phyloP scores from a whole-genome alignment of 1,140 invertebrate genomes.

The roundworm (Caenorhabditis elegans) region WBcel235 BX284602.5:8753001-8753500 shows the following conservation, averaged over 20 bases:
- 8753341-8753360: conserved; percentile 30
- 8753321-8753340: conserved; percentile 37
- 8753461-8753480: conserved; percentile 64
- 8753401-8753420: neutral
- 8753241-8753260: conserved; percentile 39
- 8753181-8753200: conserved; percentile 48
- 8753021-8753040: conserved; percentile 2
- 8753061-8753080: neutral
- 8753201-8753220: conserved; percentile 60
- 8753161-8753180: conserved; percentile 51
- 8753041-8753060: neutral
- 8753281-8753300: conserved; percentile 47
- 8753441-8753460: conserved; percentile 62
- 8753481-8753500: conserved; percentile 61
- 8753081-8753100: neutral
- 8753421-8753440: conserved; percentile 50
- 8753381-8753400: neutral
- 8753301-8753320: conserved; percentile 38
- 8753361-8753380: neutral
- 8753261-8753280: conserved; percentile 22
- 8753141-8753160: conserved; percentile 17
- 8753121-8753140: neutral
- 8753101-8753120: conserved; percentile 33
- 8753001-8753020: conserved; percentile 33
- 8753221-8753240: conserved; percentile 59